Evolutionary conservation across 1,140 invertebrate genomes (phyloP).

Genomic region (Psix sp.): DNA sequence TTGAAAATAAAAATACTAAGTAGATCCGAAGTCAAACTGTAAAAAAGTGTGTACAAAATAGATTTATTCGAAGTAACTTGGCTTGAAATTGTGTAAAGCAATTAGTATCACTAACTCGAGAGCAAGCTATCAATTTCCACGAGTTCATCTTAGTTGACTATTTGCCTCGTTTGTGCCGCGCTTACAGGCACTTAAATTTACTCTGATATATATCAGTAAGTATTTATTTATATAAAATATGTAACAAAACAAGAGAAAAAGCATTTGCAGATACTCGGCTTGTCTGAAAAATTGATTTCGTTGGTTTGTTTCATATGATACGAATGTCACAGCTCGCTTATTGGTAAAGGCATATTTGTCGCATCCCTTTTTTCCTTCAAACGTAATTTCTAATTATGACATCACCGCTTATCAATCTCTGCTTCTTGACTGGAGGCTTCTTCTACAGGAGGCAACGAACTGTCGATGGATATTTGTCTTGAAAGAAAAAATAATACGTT

Average conservation of each 20-base stretch:
- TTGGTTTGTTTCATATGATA: constrained; percentile 61
- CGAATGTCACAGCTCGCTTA: constrained; percentile 40
- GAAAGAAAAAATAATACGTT: constrained; percentile 20
- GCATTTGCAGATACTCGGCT: constrained; percentile 21
- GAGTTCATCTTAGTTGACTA: constrained; percentile 12
- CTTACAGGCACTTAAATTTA: constrained; percentile 42
- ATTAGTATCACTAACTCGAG: too few relatives aligned
- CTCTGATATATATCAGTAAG: constrained; percentile 20
- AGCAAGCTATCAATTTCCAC: too few relatives aligned
- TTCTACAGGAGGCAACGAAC: constrained; percentile 63
- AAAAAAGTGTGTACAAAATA: too few relatives aligned
- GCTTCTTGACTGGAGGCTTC: constrained; percentile 64
- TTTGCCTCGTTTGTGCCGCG: constrained; percentile 17
- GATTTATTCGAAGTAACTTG: too few relatives aligned
- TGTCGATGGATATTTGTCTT: constrained; percentile 69
- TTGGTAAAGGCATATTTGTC: constrained; percentile 33
- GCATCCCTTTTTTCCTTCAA: neutral
- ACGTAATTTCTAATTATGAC: constrained; percentile 8
- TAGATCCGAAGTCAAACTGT: too few relatives aligned
- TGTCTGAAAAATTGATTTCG: constrained; percentile 65
- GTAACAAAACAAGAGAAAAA: constrained; percentile 24
- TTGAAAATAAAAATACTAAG: too few relatives aligned
- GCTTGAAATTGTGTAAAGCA: too few relatives aligned
- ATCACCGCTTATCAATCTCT: constrained; percentile 66
- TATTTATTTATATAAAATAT: constrained; percentile 40